Percentiles rank a stretch among this genome's conserved stretches.
Conservation (phyloP, 2,113 vertebrate species). For the Limanda limanda region DNA sequence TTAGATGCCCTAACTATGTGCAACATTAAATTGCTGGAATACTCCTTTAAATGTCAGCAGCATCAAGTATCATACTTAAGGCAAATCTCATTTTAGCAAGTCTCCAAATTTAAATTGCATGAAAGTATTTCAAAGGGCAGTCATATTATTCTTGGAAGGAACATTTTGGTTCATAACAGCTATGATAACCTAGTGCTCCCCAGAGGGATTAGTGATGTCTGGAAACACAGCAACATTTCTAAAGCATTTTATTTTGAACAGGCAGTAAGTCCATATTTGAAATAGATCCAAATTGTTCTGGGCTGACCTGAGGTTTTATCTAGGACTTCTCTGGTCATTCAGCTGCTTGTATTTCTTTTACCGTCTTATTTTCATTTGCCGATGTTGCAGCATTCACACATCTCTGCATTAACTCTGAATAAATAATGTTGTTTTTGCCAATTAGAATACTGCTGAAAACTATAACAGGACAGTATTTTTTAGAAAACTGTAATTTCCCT, state of each 20-base stretch:
- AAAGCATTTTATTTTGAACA: not conserved
- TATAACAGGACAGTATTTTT: conserved; percentile 28
- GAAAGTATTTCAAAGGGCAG: too few species aligned
- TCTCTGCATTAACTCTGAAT: conserved; percentile 19
- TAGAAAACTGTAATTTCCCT: conserved; percentile 54
- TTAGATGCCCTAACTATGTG: not conserved
- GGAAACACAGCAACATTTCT: not conserved
- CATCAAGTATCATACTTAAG: not conserved
- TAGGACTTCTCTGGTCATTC: not conserved
- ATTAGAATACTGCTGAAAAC: conserved; percentile 9
- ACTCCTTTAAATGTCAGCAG: not conserved
- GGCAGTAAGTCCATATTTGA: not conserved
- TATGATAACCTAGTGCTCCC: not conserved
- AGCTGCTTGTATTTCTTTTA: not conserved
- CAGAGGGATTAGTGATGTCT: not conserved
- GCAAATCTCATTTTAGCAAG: not conserved
- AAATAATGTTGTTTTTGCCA: conserved; percentile 22
- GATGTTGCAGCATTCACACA: not conserved
- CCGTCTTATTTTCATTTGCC: not conserved
- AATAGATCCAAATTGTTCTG: not conserved
- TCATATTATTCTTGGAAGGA: not conserved
- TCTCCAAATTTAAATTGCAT: not conserved
- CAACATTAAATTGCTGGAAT: not conserved
- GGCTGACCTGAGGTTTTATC: conserved; percentile 4
- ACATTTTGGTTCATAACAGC: too few species aligned